Evolutionary conservation across 2,113 vertebrate genomes (phyloP).

Genomic region (Chlamydotis undulata): DNA sequence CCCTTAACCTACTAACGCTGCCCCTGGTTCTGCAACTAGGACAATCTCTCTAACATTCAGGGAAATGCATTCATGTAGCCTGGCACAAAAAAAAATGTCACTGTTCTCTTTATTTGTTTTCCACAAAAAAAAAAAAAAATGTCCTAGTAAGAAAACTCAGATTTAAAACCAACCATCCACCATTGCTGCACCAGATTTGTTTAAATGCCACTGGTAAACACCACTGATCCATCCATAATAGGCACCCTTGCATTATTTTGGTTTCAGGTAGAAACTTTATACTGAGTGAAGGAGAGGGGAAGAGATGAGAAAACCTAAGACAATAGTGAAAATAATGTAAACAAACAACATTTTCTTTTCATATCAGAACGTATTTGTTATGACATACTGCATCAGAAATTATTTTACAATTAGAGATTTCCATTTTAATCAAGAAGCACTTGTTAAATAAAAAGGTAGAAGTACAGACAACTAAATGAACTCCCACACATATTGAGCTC

Average conservation of each 20-base stretch:
- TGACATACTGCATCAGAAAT: not conserved
- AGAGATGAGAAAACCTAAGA: not conserved
- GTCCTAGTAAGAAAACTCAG: not conserved
- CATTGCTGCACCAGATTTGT: not conserved
- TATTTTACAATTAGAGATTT: slow-evolving; percentile 10
- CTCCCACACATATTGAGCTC: not conserved
- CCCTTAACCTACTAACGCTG: not conserved
- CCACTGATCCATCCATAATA: not conserved
- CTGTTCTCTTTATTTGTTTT: not conserved
- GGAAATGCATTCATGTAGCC: not conserved
- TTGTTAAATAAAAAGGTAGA: slow-evolving; percentile 1
- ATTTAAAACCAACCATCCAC: not conserved
- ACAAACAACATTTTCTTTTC: not conserved
- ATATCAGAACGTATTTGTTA: not conserved
- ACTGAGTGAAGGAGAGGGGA: not conserved
- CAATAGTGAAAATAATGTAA: not conserved
- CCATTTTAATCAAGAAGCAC: not conserved
- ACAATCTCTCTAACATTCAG: not conserved
- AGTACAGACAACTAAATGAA: not conserved
- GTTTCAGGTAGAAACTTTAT: not conserved
- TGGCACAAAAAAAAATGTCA: not conserved
- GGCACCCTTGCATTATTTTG: not conserved
- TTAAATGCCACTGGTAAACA: not conserved
- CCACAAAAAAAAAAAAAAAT: not conserved
- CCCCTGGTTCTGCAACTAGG: not conserved